phyloP scores from a whole-genome alignment of 2,113 vertebrate genomes.

The Phaetusa simplex region DNA sequence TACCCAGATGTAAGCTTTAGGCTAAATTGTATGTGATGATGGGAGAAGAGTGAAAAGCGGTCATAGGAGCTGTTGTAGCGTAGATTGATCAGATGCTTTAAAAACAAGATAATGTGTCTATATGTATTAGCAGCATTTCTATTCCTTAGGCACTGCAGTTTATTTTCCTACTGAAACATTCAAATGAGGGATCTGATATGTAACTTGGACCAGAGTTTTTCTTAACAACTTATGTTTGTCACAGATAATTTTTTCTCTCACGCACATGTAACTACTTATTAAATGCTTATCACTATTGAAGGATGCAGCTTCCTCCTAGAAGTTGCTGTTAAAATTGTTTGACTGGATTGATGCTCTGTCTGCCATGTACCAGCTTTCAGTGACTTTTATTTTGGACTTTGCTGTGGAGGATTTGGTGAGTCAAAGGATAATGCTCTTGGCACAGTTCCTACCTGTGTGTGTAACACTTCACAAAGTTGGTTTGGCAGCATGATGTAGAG shows the following conservation, averaged over 20 bases:
- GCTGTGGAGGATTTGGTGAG: not conserved
- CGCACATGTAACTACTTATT: accelerated
- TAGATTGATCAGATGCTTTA: not conserved
- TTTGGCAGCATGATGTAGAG: not conserved
- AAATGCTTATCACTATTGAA: not conserved
- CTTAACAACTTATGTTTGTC: not conserved
- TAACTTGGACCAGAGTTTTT: not conserved
- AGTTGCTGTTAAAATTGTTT: not conserved
- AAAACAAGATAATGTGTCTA: not conserved
- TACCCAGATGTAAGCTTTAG: not conserved
- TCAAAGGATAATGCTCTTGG: not conserved
- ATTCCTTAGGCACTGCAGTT: not conserved
- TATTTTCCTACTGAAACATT: not conserved
- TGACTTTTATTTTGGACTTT: not conserved
- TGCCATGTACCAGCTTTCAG: not conserved
- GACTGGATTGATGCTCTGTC: not conserved
- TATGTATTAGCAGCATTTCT: not conserved
- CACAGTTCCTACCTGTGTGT: not conserved
- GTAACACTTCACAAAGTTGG: not conserved
- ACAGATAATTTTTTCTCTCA: accelerated
- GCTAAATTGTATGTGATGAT: not conserved
- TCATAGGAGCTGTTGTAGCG: not conserved
- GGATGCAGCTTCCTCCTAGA: not conserved
- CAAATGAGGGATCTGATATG: not conserved
- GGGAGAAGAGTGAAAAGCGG: not conserved